These are phyloP conservation scores for Odontothrips loti DNA, from an alignment of 2,888 invertebrate genomes.

Conservation along the genomic window DNA sequence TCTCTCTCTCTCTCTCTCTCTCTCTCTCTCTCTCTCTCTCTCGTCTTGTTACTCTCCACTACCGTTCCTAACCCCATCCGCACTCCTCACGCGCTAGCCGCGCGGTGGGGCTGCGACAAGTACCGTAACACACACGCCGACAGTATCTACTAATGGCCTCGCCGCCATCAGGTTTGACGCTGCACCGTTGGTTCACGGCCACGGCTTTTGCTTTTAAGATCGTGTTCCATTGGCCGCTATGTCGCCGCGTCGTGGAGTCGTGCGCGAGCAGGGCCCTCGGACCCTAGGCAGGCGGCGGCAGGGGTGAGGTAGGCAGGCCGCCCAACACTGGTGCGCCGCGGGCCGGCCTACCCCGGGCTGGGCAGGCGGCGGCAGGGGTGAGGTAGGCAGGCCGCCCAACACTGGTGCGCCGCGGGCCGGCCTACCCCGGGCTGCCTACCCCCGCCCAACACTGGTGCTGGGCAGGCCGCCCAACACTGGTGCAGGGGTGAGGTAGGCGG, in stretches of 20 bases:
- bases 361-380: no score
- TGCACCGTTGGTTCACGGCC: not conserved
- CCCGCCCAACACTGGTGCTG: no score
- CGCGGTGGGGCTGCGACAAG: not conserved
- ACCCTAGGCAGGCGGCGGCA: no score
- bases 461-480: no score
- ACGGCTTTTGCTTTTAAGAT: no score
- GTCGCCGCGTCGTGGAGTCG: not conserved
- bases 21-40: not conserved
- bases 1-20: not conserved
- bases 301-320: no score
- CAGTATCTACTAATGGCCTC: not conserved
- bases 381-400: not conserved
- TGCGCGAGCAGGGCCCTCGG: not conserved
- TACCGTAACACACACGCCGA: not conserved
- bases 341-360: no score
- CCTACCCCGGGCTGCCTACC: not conserved
- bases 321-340: no score
- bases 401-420: not conserved
- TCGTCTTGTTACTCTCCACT: not conserved
- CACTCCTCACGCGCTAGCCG: no score
- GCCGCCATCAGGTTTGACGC: not conserved
- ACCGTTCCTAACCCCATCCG: not conserved
- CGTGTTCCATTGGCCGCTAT: not conserved
- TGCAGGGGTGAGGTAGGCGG: no score